Base-by-base conservation (phyloP, 2,113 vertebrate species). In the Corythornis madagascariensis region DNA sequence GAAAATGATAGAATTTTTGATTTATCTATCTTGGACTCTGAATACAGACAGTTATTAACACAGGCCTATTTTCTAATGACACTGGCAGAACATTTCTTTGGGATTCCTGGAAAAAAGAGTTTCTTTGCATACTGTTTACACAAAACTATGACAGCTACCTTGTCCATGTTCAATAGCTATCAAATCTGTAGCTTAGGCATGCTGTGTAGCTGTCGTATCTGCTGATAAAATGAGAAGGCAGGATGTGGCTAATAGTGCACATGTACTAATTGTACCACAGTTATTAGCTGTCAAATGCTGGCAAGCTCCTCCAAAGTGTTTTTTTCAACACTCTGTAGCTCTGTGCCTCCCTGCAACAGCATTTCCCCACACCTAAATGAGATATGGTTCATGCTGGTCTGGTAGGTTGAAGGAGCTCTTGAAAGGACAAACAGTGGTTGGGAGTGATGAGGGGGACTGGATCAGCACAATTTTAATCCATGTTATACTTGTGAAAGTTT, bases 381-480 rank as follows among this genome's bases (percentile, higher is more conserved):
- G 29, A 13, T 10, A 8, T 0, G 1, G 19, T 5, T 56, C 6
- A 1, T 24, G 28, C 8, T 59, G 40, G 35, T 7, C 26, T 0
- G 0, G 6, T 8, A 40, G 10, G 33, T 4, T 20, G 5, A 6
- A 2, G 40, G 10, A 31, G 6, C 8, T 25, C 35, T 53, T 33
- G 16, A n/a, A 47, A 87, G 11, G 31, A 38, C 5, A 33, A 18
- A 6, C 3, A 26, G 12, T 17, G 20, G 6, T 6, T 78, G 40
- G 17, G 17, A 66, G 16, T 31, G 13, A 16, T 29, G 25, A 5
- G 4, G 9, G 8, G 2, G 6, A 14, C 3, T 12, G 21, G 6
- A 10, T 40, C 4, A 4, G 47, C 9, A 42, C 11, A 45, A 4
- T 78, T 64, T 76, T 59, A 71, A 53, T 67, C 40, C 7, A 2